Conservation (phyloP, 37 sponge, comb jelly and placozoan species). For the Chondrilla cf. caribensis region DNA sequence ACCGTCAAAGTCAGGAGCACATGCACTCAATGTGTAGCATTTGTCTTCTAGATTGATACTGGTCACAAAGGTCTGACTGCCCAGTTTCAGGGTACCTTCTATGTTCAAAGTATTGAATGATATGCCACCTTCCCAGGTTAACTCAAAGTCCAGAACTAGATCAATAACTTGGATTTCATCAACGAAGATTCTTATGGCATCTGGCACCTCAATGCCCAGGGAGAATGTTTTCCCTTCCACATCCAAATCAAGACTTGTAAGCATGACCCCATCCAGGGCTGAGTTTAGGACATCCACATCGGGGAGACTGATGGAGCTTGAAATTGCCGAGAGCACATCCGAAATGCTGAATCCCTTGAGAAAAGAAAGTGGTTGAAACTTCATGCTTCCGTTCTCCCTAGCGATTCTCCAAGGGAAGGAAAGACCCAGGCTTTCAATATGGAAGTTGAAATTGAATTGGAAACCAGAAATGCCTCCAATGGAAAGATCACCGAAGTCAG, state of each 20-base stretch:
- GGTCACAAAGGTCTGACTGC: neutral
- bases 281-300: neutral
- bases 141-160: neutral
- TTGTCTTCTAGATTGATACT: neutral
- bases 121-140: neutral
- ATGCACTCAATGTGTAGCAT: neutral
- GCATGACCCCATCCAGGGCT: neutral
- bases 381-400: neutral
- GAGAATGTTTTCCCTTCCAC: neutral
- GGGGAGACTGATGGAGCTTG: neutral
- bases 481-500: neutral
- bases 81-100: neutral
- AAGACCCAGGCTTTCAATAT: too few species aligned
- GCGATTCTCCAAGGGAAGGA: too few species aligned
- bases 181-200: neutral
- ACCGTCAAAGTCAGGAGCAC: neutral
- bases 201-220: neutral
- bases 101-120: neutral
- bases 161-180: neutral
- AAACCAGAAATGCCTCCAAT: too few species aligned
- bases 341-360: neutral
- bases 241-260: neutral
- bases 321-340: neutral
- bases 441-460: too few species aligned
- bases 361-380: neutral